A percentile compares a stretch with the other conserved stretches of the same genome.
Evolutionary conservation across 2,888 invertebrate genomes (phyloP).

Genomic region (Adelphocoris suturalis): DNA sequence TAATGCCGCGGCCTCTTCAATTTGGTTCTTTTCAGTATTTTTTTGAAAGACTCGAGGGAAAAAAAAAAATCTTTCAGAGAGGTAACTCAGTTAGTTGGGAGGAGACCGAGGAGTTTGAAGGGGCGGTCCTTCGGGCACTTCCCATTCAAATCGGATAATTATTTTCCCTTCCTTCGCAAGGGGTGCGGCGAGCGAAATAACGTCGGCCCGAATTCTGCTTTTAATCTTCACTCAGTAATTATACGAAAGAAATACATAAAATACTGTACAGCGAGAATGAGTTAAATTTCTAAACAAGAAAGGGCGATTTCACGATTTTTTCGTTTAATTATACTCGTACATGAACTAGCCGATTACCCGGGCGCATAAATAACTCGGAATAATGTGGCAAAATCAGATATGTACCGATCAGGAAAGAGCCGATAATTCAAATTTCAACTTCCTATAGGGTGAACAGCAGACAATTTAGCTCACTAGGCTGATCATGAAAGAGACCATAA

Average conservation of each 20-base stretch:
- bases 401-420: no score
- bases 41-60: neutral
- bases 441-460: no score
- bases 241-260: constrained; percentile 16
- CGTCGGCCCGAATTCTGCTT: neutral
- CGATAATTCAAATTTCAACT: no score
- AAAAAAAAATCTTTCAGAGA: neutral
- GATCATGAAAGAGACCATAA: no score
- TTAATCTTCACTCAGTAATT: constrained; percentile 17
- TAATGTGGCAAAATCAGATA: no score
- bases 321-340: no score
- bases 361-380: no score
- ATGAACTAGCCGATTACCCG: no score
- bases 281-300: neutral
- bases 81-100: constrained; percentile 33
- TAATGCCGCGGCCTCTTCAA: constrained; percentile 56
- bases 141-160: constrained; percentile 51
- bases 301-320: neutral
- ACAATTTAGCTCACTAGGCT: no score
- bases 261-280: neutral
- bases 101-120: constrained; percentile 18
- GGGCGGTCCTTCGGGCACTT: constrained; percentile 41
- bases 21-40: constrained; percentile 55
- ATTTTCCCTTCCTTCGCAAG: neutral
- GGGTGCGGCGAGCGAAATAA: constrained; percentile 26